Percentiles rank a stretch among this genome's conserved stretches.
phyloP scores from a whole-genome alignment of 2,797 vertebrate species.

The Gymnoscopelus microlampas region DNA sequence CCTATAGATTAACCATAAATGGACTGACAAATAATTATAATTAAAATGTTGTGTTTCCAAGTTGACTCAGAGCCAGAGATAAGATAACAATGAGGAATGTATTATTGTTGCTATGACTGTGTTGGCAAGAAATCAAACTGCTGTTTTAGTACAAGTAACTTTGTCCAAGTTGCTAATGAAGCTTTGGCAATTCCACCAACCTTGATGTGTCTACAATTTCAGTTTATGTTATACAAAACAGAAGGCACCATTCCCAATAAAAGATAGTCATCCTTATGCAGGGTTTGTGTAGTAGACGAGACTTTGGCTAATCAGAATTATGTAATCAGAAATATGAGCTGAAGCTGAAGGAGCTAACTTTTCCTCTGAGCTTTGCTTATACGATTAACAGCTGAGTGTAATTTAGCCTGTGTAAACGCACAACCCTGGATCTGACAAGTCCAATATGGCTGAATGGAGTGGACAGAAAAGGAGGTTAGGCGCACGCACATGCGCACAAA shows the following conservation, averaged over 20 bases:
- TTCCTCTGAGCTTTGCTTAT: background rate
- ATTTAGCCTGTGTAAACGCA: background rate
- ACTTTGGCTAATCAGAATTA: background rate
- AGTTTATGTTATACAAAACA: background rate
- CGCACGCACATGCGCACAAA: background rate
- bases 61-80: too few relatives aligned
- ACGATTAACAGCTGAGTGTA: slow-evolving; percentile 2
- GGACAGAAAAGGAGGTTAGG: background rate
- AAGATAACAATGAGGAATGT: too few relatives aligned
- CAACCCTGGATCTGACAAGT: background rate
- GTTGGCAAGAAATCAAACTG: background rate
- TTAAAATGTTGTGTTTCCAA: too few relatives aligned
- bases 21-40: too few relatives aligned
- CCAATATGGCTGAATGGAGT: slow-evolving; percentile 1
- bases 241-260: background rate
- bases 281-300: background rate
- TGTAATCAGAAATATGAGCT: background rate
- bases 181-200: background rate
- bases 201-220: slow-evolving; percentile 18
- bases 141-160: too few relatives aligned
- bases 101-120: background rate
- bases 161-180: slow-evolving; percentile 21
- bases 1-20: too few relatives aligned
- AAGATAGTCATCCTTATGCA: background rate
- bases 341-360: background rate